Conservation (phyloP, 2,113 vertebrate genomes). For the Genyomyrus donnyi region DNA sequence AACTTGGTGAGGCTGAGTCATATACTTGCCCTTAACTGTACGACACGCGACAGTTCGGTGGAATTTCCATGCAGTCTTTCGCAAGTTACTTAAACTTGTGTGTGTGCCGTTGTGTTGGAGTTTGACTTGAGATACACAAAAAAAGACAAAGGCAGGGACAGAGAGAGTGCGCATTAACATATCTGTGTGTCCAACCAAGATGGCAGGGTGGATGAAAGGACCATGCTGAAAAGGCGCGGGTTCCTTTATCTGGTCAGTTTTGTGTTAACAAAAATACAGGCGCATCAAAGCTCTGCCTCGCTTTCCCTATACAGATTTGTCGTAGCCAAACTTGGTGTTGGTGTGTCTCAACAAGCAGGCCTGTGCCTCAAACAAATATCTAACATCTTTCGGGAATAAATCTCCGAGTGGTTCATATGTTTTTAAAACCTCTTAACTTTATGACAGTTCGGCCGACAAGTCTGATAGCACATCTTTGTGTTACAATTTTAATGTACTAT, state of each 20-base stretch:
- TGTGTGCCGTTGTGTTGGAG: background rate
- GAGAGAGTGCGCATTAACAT: constrained; percentile 15
- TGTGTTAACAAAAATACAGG: background rate
- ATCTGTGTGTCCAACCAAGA: constrained; percentile 8
- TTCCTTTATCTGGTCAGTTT: background rate
- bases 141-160: background rate
- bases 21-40: background rate
- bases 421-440: background rate
- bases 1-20: background rate
- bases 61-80: background rate
- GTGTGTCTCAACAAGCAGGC: background rate
- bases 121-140: constrained; percentile 7
- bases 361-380: background rate
- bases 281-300: background rate
- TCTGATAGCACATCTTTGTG: background rate
- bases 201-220: background rate
- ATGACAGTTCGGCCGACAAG: background rate
- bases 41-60: background rate
- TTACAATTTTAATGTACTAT: background rate
- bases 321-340: background rate
- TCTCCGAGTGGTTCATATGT: background rate
- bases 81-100: constrained; percentile 8
- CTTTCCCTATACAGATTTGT: background rate
- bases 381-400: background rate
- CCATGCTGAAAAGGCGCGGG: constrained; percentile 1